phyloP scores from a whole-genome alignment of 2,113 vertebrate species.

The Embiotoca jacksoni region DNA sequence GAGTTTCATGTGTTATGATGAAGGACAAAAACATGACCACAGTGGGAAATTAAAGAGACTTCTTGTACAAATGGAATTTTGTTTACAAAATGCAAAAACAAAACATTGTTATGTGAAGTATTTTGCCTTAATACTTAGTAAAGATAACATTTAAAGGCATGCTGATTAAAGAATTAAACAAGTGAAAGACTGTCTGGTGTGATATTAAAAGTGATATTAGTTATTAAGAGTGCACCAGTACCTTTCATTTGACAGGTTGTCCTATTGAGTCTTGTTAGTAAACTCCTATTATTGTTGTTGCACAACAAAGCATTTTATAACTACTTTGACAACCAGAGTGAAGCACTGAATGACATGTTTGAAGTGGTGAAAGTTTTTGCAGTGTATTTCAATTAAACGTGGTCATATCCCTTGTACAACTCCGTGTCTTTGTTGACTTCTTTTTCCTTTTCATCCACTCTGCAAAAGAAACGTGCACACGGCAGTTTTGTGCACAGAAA shows the following conservation, averaged over 20 bases:
- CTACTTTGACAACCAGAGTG: conserved; percentile 14
- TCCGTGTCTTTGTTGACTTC: conserved; percentile 10
- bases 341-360: conserved; percentile 54
- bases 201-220: conserved; percentile 2
- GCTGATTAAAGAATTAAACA: conserved; percentile 5
- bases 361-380: conserved; percentile 66
- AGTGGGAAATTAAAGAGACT: conserved; percentile 17
- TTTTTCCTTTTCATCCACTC: conserved; percentile 15
- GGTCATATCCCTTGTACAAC: conserved; percentile 14
- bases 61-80: conserved; percentile 32
- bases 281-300: conserved; percentile 28
- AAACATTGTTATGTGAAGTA: neutral
- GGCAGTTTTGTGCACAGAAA: conserved; percentile 27
- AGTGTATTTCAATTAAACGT: conserved; percentile 68
- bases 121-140: conserved; percentile 41
- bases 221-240: neutral
- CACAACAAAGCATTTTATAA: conserved; percentile 8
- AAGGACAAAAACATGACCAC: conserved; percentile 8
- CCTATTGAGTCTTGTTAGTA: conserved; percentile 15
- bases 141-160: conserved; percentile 13
- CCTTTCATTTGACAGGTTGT: conserved; percentile 26
- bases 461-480: conserved; percentile 11
- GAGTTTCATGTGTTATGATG: conserved; percentile 28
- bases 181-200: conserved; percentile 1
- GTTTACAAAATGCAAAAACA: conserved; percentile 51